A percentile compares a stretch with the other conserved stretches of the same genome.
These are phyloP conservation scores for Sericinus montela DNA, from an alignment of 2,888 invertebrate genomes.

Conservation along the genomic window DNA sequence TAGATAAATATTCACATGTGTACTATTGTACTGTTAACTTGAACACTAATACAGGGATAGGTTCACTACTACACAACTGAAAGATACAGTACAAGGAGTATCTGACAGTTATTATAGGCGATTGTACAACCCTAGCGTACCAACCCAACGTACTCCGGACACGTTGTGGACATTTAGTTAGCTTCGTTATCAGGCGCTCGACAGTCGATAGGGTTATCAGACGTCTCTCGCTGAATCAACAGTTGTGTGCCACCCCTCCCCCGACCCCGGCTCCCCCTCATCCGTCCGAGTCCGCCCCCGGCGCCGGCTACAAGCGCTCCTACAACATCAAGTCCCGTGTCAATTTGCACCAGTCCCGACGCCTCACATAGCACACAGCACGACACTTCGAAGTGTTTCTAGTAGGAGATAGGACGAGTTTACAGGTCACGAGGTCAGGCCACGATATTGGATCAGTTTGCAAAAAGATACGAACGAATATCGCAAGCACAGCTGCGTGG, in stretches of 20 bases:
- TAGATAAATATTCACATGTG: no score
- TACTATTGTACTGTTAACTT: no score
- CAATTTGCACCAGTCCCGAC: neutral
- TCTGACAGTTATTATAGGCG: no score
- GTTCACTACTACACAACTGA: no score
- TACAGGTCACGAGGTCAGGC: neutral
- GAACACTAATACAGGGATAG: no score
- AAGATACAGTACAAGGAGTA: no score
- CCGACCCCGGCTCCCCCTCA: neutral
- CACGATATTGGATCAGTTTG: no score
- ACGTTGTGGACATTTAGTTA: neutral
- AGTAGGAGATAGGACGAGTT: neutral
- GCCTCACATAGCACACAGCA: neutral
- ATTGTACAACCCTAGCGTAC: no score
- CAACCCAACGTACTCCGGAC: neutral
- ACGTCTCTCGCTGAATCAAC: constrained; percentile 11
- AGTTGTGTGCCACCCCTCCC: constrained; percentile 1
- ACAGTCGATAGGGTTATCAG: neutral
- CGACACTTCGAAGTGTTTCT: neutral
- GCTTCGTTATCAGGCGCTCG: constrained; percentile 4
- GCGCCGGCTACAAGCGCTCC: neutral
- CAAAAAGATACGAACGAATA: no score
- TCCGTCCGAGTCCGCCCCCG: neutral
- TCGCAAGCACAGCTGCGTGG: no score
- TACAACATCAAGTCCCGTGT: constrained; percentile 1